Conservation (phyloP, 2,797 vertebrate genomes). For the Poecile montanus region DNA sequence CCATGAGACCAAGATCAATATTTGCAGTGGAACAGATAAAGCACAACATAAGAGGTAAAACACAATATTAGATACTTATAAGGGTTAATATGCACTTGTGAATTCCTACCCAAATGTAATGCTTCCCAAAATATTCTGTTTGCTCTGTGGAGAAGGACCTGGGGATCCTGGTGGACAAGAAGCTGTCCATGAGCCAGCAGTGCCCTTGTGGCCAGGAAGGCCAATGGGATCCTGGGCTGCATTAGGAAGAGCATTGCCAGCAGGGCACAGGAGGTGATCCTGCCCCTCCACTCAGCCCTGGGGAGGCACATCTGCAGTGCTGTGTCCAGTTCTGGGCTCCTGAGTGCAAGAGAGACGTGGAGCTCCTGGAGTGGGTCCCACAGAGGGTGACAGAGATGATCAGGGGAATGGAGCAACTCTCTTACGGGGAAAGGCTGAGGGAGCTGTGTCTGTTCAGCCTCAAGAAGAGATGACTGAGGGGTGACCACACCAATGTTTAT, state of each 20-base stretch:
- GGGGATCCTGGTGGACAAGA: background rate
- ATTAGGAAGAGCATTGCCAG: background rate
- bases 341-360: background rate
- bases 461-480: background rate
- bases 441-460: background rate
- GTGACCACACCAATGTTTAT: accelerated
- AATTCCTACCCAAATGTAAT: background rate
- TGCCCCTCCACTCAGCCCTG: background rate
- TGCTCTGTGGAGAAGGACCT: background rate
- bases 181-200: background rate
- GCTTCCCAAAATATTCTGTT: background rate
- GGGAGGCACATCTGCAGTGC: background rate
- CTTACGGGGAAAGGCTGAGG: background rate
- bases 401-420: background rate
- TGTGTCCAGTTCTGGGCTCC: background rate
- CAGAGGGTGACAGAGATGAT: background rate
- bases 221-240: background rate
- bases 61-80: background rate
- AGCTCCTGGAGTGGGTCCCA: background rate
- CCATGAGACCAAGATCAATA: background rate
- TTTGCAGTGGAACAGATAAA: background rate
- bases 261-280: background rate
- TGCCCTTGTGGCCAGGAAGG: background rate
- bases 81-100: background rate
- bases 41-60: background rate